phyloP scores from a whole-genome alignment of 2,113 vertebrate genomes.

The Rhinoptilus africanus region DNA sequence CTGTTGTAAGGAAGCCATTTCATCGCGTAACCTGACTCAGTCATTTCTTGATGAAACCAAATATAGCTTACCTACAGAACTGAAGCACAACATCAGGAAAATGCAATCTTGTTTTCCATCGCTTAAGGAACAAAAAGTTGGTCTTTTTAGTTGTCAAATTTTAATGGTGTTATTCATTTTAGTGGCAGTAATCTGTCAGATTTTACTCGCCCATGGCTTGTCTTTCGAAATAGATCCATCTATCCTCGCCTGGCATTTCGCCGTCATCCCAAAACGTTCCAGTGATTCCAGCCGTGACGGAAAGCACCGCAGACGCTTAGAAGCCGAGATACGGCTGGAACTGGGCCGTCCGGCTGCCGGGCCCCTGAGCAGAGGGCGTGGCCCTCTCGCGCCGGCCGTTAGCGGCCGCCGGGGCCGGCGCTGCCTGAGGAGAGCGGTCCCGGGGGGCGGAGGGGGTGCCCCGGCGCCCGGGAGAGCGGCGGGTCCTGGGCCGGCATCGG shows the following conservation, averaged over 20 bases:
- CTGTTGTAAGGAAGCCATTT: background rate
- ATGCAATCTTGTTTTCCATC: fast-evolving
- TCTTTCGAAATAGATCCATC: background rate
- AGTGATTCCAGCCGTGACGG: fast-evolving
- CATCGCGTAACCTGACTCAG: fast-evolving
- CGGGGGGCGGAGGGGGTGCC: background rate
- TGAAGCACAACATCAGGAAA: background rate
- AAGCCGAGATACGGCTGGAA: fast-evolving
- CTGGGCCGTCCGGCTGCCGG: background rate
- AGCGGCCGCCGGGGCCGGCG: background rate
- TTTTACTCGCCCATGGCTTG: fast-evolving
- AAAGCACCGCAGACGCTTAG: fast-evolving
- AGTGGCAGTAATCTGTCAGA: fast-evolving
- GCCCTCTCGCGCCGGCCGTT: background rate
- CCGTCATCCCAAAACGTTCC: fast-evolving
- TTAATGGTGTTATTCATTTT: fast-evolving
- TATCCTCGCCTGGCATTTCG: background rate
- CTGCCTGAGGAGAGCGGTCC: background rate
- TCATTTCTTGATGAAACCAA: background rate
- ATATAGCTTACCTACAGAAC: background rate
- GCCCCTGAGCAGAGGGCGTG: too few species aligned
- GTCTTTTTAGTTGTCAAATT: fast-evolving
- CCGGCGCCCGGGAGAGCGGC: background rate
- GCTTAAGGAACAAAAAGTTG: too few species aligned
- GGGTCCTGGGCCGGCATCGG: background rate